Evolutionary conservation across 2,113 vertebrate genomes (phyloP).

Genomic region (Coracopsis vasa): DNA sequence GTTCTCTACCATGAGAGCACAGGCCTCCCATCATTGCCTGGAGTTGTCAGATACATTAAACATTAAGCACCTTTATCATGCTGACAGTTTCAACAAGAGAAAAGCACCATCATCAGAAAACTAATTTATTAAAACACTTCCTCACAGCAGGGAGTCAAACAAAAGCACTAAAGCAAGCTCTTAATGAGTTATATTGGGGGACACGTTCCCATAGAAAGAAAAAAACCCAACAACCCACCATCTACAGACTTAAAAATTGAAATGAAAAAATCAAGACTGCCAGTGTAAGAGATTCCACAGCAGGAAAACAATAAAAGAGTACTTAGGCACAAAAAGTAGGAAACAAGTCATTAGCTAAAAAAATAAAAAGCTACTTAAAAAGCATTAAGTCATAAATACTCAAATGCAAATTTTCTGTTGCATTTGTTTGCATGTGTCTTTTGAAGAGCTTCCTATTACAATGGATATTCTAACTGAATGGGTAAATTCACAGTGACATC

Average conservation of each 20-base stretch:
- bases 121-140: not conserved
- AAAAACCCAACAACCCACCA: not conserved
- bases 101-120: not conserved
- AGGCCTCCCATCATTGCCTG: not conserved
- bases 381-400: not conserved
- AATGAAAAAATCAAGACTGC: not conserved
- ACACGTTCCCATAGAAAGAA: not conserved
- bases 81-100: not conserved
- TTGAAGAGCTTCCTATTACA: not conserved
- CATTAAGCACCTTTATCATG: not conserved
- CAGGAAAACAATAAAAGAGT: conserved; percentile 1
- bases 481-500: not conserved
- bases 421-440: not conserved
- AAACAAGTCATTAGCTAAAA: not conserved
- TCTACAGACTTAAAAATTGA: not conserved
- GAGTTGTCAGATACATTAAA: not conserved
- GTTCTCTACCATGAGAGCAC: not conserved
- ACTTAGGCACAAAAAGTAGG: not conserved
- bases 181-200: not conserved
- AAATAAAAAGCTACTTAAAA: not conserved
- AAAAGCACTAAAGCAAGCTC: not conserved
- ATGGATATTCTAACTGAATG: not conserved
- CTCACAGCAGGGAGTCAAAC: not conserved
- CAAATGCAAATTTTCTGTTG: not conserved
- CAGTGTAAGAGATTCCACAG: not conserved